Conservation (phyloP, 2,888 invertebrate genomes). For the Sminthurinus aureus region DNA sequence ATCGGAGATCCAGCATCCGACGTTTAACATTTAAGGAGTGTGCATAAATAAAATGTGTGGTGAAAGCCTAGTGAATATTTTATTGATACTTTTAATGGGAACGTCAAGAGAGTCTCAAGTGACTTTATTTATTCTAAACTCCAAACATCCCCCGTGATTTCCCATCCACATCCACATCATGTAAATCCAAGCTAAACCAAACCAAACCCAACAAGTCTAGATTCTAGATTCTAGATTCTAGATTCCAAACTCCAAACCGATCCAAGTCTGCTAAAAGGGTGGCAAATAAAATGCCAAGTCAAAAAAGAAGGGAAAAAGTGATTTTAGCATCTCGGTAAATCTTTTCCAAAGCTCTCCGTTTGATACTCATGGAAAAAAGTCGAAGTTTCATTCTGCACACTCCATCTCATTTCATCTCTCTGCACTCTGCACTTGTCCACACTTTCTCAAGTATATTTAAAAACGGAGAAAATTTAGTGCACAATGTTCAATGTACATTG, state of each 20-base stretch:
- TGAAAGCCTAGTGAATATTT: background rate
- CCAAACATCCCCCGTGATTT: constrained; percentile 1
- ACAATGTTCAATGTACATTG: background rate
- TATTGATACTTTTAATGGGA: constrained; percentile 11
- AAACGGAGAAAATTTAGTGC: background rate
- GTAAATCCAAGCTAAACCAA: background rate
- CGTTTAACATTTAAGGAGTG: background rate
- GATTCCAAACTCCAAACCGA: no score
- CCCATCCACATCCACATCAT: background rate
- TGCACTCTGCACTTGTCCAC: no score
- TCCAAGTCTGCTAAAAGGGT: no score
- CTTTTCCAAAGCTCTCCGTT: no score
- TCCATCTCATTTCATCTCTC: no score
- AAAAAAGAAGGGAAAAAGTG: background rate
- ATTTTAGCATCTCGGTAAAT: no score
- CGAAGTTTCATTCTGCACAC: no score
- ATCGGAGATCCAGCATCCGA: background rate
- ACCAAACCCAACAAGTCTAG: background rate
- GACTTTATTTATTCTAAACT: background rate
- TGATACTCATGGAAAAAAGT: no score
- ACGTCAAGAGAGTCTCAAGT: background rate
- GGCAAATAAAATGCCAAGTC: background rate
- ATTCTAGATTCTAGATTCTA: background rate
- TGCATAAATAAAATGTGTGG: background rate
- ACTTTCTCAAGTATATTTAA: no score